Percentiles rank a stretch among this genome's conserved stretches.
phyloP scores from a whole-genome alignment of 2,113 vertebrate species.

The Forbesichthys agassizii region DNA sequence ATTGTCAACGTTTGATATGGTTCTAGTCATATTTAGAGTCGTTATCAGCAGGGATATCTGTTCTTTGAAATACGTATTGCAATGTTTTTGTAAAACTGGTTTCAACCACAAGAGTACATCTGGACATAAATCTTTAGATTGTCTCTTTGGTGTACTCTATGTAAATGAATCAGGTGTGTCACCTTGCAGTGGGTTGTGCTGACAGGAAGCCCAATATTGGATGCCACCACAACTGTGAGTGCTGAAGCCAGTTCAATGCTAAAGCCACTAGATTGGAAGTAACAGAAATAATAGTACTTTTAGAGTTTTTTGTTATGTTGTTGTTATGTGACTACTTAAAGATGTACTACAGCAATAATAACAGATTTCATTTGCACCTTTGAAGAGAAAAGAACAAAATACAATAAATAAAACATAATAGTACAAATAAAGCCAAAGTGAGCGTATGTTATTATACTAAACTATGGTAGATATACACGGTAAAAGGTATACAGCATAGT shows the following conservation, averaged over 20 bases:
- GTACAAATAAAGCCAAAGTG: too few species aligned
- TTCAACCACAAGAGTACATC: too few species aligned
- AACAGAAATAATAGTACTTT: neutral
- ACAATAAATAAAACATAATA: too few species aligned
- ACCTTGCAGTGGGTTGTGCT: conserved; percentile 99
- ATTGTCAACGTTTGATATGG: too few species aligned
- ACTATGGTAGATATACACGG: neutral
- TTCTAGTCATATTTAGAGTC: too few species aligned
- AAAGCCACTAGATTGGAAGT: conserved; percentile 83
- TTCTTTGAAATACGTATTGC: too few species aligned
- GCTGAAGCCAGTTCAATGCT: conserved; percentile 96
- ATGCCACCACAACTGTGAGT: conserved; percentile 90
- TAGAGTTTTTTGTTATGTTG: neutral
- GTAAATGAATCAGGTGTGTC: conserved; percentile 16
- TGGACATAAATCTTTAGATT: neutral
- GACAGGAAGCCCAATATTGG: conserved; percentile 93
- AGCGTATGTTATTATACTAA: too few species aligned
- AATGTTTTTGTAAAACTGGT: too few species aligned
- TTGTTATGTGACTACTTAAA: neutral
- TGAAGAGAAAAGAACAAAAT: too few species aligned
- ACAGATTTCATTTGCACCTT: neutral
- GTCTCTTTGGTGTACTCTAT: neutral
- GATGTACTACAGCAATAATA: neutral
- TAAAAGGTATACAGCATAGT: too few species aligned
- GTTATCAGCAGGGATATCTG: too few species aligned